Conservation (phyloP, 1,140 invertebrate genomes). For the Antheraea pernyi region DNA sequence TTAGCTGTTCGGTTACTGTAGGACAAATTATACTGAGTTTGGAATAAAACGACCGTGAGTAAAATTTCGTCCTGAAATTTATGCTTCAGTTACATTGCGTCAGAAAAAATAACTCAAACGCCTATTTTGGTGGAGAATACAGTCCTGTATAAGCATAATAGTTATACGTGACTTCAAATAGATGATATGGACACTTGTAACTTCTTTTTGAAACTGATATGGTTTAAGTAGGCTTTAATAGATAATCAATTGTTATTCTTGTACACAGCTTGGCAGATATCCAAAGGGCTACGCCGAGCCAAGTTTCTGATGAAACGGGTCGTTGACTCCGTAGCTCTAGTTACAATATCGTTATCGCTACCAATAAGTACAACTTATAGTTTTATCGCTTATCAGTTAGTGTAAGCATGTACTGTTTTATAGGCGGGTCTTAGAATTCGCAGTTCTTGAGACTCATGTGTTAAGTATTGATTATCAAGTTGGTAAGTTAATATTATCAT, state of each 20-base stretch:
- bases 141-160: too few relatives aligned
- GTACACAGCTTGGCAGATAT: not conserved
- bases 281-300: not conserved
- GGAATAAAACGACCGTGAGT: too few relatives aligned
- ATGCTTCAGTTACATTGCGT: too few relatives aligned
- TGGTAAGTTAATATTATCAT: too few relatives aligned
- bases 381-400: not conserved
- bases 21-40: too few relatives aligned
- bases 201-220: not conserved
- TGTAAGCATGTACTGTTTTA: not conserved
- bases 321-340: constrained; percentile 12
- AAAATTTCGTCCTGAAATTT: too few relatives aligned
- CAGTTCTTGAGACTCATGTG: not conserved
- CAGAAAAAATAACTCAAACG: too few relatives aligned
- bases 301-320: constrained; percentile 10
- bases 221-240: not conserved
- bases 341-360: not conserved
- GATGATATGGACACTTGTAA: too few relatives aligned
- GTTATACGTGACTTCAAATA: too few relatives aligned
- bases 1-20: too few relatives aligned
- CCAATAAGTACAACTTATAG: not conserved
- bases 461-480: too few relatives aligned
- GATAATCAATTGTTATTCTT: not conserved
- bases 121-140: too few relatives aligned
- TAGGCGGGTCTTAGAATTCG: not conserved